A percentile compares a stretch with the other conserved stretches of the same genome.
Evolutionary conservation across 2,113 vertebrate species (phyloP).

Genomic region (Oreocharis arfaki): DNA sequence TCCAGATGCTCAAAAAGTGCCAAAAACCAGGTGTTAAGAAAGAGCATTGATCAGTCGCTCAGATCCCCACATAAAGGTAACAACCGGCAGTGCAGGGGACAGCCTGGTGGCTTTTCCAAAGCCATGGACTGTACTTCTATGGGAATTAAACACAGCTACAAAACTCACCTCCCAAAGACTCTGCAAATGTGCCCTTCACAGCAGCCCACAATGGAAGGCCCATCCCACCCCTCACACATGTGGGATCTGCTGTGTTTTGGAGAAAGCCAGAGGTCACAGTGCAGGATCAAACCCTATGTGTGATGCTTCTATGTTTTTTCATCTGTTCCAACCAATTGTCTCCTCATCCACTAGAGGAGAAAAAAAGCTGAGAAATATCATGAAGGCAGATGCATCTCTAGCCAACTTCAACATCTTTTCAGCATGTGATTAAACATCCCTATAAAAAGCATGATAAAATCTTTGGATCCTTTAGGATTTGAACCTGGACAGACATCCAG

Average conservation of each 20-base stretch:
- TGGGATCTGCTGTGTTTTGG: neutral
- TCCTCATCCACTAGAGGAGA: neutral
- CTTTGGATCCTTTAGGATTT: neutral
- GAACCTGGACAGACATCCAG: neutral
- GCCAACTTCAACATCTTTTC: constrained; percentile 29
- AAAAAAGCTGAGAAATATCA: neutral
- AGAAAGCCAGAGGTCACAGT: neutral
- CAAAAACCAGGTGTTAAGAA: neutral
- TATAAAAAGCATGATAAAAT: constrained; percentile 23
- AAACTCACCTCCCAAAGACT: neutral
- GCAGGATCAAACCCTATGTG: neutral
- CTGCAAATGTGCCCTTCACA: neutral
- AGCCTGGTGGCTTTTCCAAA: neutral
- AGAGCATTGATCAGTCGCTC: neutral
- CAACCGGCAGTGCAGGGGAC: neutral
- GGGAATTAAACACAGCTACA: neutral
- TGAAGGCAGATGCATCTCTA: neutral
- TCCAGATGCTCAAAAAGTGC: neutral
- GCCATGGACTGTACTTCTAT: neutral
- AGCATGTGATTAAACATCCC: neutral
- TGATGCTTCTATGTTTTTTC: rapidly evolving
- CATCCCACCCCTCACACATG: neutral
- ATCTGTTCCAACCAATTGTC: neutral
- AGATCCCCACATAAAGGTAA: neutral
- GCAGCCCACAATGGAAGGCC: neutral